A percentile compares a stretch with the other conserved stretches of the same genome.
Evolutionary conservation across 2,888 invertebrate species (phyloP).

Genomic region (Agrilus mali): DNA sequence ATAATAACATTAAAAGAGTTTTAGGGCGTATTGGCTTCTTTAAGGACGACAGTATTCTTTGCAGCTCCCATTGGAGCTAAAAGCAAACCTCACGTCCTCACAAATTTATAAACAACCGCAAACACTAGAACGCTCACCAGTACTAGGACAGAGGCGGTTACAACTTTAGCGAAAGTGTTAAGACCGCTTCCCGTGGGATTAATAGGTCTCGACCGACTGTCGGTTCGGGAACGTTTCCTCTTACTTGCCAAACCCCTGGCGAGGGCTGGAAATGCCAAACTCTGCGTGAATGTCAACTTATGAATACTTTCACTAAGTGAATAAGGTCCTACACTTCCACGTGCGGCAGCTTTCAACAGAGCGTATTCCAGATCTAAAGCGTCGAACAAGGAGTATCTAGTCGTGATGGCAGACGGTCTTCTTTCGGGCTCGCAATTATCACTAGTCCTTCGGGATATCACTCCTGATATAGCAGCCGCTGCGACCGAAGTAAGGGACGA

Average conservation of each 20-base stretch:
- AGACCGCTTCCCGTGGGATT: constrained; percentile 52
- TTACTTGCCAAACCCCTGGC: constrained; percentile 56
- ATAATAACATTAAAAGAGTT: too few relatives aligned
- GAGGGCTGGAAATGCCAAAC: constrained; percentile 57
- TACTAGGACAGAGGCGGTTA: constrained; percentile 55
- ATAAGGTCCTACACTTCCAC: constrained; percentile 60
- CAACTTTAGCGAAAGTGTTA: constrained; percentile 58
- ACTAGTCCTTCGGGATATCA: constrained; percentile 23
- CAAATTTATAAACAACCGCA: constrained; percentile 60
- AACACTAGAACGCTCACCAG: constrained; percentile 59
- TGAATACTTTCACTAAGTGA: constrained; percentile 58
- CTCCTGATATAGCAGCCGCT: constrained; percentile 22
- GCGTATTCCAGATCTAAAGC: constrained; percentile 60
- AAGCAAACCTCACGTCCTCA: constrained; percentile 65
- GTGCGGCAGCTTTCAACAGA: constrained; percentile 50
- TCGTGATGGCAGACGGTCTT: constrained; percentile 47
- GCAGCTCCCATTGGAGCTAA: constrained; percentile 44
- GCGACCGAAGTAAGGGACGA: constrained; percentile 43
- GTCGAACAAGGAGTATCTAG: constrained; percentile 55
- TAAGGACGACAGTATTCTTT: too few relatives aligned
- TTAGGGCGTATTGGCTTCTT: too few relatives aligned
- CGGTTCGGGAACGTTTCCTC: constrained; percentile 40
- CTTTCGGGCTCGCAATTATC: constrained; percentile 36
- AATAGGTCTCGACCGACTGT: constrained; percentile 37
- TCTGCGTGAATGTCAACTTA: constrained; percentile 62